phyloP scores from a whole-genome alignment of 2,797 vertebrate genomes.

The Rhinella marina region DNA sequence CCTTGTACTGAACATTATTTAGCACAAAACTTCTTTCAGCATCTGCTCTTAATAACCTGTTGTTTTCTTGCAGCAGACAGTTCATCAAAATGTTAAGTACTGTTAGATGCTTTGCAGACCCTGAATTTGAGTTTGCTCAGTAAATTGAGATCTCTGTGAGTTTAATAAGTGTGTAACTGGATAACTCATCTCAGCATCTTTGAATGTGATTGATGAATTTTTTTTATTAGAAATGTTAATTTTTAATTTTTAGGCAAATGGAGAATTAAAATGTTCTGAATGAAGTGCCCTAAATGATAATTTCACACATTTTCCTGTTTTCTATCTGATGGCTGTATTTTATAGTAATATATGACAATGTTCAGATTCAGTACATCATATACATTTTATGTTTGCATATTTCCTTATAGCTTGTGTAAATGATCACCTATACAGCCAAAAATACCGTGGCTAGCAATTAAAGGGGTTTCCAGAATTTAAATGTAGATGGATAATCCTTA shows the following conservation, averaged over 20 bases:
- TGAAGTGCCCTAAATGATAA: no score
- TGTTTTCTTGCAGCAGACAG: slow-evolving; percentile 6
- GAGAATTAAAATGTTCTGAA: no score
- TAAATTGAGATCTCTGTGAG: neutral
- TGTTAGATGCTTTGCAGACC: neutral
- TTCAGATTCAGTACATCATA: neutral
- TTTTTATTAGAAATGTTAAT: neutral
- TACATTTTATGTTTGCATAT: no score
- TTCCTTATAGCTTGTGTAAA: no score
- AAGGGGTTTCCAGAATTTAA: no score
- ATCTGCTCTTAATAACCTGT: slow-evolving; percentile 18
- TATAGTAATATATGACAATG: neutral
- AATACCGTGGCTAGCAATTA: no score
- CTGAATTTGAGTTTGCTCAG: neutral
- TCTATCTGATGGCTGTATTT: neutral
- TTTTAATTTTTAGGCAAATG: neutral
- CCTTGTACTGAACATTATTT: neutral
- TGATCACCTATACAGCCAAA: no score
- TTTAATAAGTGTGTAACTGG: neutral
- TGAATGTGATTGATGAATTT: neutral
- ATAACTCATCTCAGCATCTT: neutral
- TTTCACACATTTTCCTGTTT: neutral
- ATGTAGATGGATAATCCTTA: no score
- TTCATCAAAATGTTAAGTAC: neutral
- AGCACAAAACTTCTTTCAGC: neutral